Percentiles rank a stretch among this genome's conserved stretches.
Conservation (phyloP, 2,888 invertebrate genomes). For the Andrena camellia region DNA sequence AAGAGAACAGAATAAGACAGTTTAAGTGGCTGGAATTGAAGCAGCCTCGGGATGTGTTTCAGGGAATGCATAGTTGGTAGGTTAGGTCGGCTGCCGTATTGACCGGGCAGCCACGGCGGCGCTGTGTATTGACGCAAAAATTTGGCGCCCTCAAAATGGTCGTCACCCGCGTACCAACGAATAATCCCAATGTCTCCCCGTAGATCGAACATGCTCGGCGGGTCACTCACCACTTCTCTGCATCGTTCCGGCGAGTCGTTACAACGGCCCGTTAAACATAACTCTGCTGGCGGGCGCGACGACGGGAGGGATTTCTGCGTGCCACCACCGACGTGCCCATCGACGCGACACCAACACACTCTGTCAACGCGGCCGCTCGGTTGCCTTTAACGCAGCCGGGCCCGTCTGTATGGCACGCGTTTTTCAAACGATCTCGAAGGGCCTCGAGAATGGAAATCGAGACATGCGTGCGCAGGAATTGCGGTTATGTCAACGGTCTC, state of each 20-base stretch:
- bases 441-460: conserved; percentile 65
- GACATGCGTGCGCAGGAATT: conserved; percentile 67
- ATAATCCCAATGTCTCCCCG: conserved; percentile 9
- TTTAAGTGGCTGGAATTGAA: conserved; percentile 29
- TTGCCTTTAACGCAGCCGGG: conserved; percentile 48
- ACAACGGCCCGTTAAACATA: conserved; percentile 67
- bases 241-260: conserved; percentile 69
- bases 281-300: conserved; percentile 49
- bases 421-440: conserved; percentile 68
- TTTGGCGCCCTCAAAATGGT: conserved; percentile 80
- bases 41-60: conserved; percentile 15
- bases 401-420: conserved; percentile 49
- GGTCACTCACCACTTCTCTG: conserved; percentile 77
- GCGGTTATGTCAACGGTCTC: conserved; percentile 35
- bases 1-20: background rate
- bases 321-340: conserved; percentile 57
- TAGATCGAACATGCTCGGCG: conserved; percentile 2
- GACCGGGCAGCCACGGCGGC: conserved; percentile 71
- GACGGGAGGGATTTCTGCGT: conserved; percentile 34
- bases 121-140: conserved; percentile 76
- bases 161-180: conserved; percentile 51
- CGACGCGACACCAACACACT: conserved; percentile 60
- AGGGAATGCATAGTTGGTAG: conserved; percentile 58
- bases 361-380: conserved; percentile 49
- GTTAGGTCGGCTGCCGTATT: conserved; percentile 75